phyloP scores from a whole-genome alignment of 2,113 vertebrate species.

The Capreolus pygargus region DNA sequence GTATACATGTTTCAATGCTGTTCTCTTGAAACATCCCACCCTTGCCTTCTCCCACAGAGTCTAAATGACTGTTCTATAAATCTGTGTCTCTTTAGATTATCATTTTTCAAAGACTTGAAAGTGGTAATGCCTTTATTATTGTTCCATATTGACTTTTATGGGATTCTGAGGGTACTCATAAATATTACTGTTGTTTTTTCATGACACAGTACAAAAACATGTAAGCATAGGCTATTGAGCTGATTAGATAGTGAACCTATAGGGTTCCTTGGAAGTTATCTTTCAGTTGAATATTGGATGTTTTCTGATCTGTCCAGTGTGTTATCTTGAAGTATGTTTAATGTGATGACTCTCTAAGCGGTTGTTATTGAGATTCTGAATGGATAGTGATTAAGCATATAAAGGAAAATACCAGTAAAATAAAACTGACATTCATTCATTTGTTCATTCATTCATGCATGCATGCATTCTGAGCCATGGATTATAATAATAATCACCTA shows the following conservation, averaged over 20 bases:
- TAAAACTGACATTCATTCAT: not conserved
- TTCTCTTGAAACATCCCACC: no score
- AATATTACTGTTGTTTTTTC: slow-evolving; percentile 21
- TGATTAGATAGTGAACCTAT: not conserved
- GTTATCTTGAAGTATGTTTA: not conserved
- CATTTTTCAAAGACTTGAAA: not conserved
- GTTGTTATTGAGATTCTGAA: slow-evolving; percentile 26
- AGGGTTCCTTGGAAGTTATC: not conserved
- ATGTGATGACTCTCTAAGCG: not conserved
- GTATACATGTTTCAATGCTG: no score
- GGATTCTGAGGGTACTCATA: not conserved
- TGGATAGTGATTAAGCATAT: slow-evolving; percentile 4
- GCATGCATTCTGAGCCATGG: not conserved
- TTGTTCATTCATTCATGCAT: not conserved
- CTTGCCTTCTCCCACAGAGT: no score
- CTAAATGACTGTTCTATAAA: no score
- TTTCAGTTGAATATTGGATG: not conserved
- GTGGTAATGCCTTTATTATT: not conserved
- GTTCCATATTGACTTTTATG: not conserved
- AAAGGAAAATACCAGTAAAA: not conserved
- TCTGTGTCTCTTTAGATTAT: no score
- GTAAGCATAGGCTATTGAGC: not conserved
- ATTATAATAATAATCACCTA: not conserved
- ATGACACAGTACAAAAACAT: not conserved
- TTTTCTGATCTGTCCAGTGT: not conserved